Percentiles rank a stretch among this genome's conserved stretches.
Conservation (phyloP, 2,797 vertebrate genomes). For the Enteromius paludinosus region DNA sequence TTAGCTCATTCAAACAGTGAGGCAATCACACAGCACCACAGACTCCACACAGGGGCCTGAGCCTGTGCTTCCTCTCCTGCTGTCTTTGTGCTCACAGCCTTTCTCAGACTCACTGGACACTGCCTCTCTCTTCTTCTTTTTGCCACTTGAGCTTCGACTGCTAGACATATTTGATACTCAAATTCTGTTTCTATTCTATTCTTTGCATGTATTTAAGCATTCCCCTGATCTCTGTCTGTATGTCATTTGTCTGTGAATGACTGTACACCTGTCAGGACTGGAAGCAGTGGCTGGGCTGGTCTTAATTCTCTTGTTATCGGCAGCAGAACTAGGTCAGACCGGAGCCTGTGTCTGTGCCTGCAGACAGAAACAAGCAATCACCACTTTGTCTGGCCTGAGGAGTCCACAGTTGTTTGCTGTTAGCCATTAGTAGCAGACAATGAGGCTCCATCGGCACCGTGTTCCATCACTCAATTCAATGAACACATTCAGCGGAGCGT, state of each 20-base stretch:
- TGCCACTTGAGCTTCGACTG: background rate
- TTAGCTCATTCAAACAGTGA: constrained; percentile 32
- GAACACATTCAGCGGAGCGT: constrained; percentile 13
- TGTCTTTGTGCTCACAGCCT: constrained; percentile 42
- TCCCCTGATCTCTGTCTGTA: constrained; percentile 12
- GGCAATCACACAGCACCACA: constrained; percentile 34
- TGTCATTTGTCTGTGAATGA: background rate
- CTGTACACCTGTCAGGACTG: constrained; percentile 28
- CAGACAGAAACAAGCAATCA: constrained; percentile 47
- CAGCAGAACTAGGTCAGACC: constrained; percentile 57
- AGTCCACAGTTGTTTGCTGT: constrained; percentile 25
- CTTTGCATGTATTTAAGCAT: background rate
- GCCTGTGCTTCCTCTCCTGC: constrained; percentile 41
- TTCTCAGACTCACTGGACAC: constrained; percentile 32
- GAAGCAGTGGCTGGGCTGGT: constrained; percentile 30
- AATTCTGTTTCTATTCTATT: background rate
- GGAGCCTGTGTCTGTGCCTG: constrained; percentile 36
- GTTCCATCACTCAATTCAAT: constrained; percentile 31
- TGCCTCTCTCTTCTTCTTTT: background rate
- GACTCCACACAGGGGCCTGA: constrained; percentile 19
- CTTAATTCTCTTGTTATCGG: constrained; percentile 48
- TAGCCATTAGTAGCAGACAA: constrained; percentile 47
- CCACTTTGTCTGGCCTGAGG: constrained; percentile 31
- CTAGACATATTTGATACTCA: background rate
- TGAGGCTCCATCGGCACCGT: constrained; percentile 31